phyloP scores from a whole-genome alignment of 2,888 invertebrate genomes.

The Acronicta leporina region DNA sequence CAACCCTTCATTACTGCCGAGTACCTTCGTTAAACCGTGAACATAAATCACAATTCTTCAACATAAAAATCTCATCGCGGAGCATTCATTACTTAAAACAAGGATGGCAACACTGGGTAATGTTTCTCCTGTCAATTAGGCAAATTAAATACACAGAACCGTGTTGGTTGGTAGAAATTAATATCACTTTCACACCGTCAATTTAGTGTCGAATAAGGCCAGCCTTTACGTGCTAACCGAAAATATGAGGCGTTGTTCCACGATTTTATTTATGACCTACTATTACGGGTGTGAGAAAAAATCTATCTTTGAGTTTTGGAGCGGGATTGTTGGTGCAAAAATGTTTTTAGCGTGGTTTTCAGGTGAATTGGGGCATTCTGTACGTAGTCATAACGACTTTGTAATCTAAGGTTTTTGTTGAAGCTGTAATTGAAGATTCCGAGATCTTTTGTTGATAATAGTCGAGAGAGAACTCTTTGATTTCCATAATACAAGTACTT shows the following conservation, averaged over 20 bases:
- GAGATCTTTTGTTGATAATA: neutral
- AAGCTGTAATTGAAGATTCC: too few relatives aligned
- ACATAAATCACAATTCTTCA: conserved; percentile 70
- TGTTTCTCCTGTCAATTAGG: conserved; percentile 81
- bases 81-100: conserved; percentile 72
- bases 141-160: conserved; percentile 81
- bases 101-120: conserved; percentile 63
- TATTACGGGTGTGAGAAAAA: conserved; percentile 50
- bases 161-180: conserved; percentile 75
- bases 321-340: conserved; percentile 36
- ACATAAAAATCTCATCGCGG: conserved; percentile 70
- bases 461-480: too few relatives aligned
- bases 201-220: conserved; percentile 65
- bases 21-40: conserved; percentile 69
- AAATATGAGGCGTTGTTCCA: conserved; percentile 57
- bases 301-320: conserved; percentile 37
- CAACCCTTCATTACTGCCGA: conserved; percentile 71
- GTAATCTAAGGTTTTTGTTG: too few relatives aligned
- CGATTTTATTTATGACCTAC: conserved; percentile 55
- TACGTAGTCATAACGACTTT: too few relatives aligned
- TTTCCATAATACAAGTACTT: too few relatives aligned
- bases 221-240: conserved; percentile 37
- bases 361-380: neutral
- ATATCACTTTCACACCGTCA: conserved; percentile 76
- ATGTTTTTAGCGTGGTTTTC: neutral